Conservation (phyloP, 2,797 vertebrate species). For the Pristis pectinata region DNA sequence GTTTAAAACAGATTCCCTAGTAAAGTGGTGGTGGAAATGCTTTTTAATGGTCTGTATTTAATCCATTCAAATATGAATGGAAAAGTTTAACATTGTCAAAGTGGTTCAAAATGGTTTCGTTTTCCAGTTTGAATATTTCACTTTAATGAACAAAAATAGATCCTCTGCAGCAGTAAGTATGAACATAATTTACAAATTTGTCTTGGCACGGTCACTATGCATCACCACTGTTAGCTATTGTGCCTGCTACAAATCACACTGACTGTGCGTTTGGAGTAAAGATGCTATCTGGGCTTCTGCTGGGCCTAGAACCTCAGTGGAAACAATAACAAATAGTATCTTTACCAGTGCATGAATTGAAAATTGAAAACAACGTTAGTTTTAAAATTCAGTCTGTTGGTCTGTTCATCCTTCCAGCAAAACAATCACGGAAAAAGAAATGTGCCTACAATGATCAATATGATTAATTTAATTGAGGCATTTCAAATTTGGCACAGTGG, state of each 20-base stretch:
- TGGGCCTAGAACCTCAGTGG: not conserved
- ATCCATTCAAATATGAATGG: not conserved
- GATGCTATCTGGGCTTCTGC: not conserved
- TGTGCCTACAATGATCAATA: not conserved
- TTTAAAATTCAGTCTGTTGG: not conserved
- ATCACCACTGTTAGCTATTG: not conserved
- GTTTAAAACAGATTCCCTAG: not conserved
- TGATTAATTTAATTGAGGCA: not conserved
- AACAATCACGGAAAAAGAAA: too few species aligned
- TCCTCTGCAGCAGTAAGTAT: not conserved
- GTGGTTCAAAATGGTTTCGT: not conserved
- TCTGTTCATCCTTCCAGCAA: slow-evolving; percentile 29
- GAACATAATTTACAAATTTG: not conserved
- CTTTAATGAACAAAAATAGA: not conserved
- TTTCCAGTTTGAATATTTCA: not conserved
- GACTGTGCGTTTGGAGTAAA: not conserved
- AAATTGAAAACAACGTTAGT: not conserved
- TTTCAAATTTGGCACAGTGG: not conserved
- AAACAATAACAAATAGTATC: slow-evolving; percentile 14
- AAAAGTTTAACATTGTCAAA: too few species aligned
- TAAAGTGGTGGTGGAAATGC: not conserved
- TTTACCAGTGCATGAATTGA: not conserved
- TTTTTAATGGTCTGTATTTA: not conserved
- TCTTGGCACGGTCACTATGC: not conserved
- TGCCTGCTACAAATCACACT: not conserved